These are phyloP conservation scores for Acleris laterana DNA, from an alignment of 2,888 invertebrate genomes.

Conservation along the genomic window DNA sequence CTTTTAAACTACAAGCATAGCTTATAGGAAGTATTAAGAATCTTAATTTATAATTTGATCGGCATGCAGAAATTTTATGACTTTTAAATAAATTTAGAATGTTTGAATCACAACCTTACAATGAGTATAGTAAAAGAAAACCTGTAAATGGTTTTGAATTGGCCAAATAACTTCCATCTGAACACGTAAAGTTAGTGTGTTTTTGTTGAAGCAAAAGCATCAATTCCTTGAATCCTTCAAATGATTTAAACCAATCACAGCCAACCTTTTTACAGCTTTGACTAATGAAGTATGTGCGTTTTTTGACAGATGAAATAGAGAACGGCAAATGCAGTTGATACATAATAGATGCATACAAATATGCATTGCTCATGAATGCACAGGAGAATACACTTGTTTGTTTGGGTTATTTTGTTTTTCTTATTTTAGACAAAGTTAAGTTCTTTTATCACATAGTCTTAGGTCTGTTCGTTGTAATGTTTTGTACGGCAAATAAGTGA, in stretches of 20 bases:
- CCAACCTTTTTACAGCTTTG: not conserved
- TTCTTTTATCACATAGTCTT: conserved; percentile 17
- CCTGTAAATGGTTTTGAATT: not conserved
- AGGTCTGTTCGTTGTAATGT: conserved; percentile 23
- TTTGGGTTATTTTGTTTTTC: conserved; percentile 33
- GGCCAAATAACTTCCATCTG: conserved; percentile 16
- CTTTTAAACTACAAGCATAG: too few relatives aligned
- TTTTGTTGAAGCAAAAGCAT: not conserved
- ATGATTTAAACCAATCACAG: conserved; percentile 10
- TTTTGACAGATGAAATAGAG: conserved; percentile 12
- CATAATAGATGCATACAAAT: conserved; percentile 31
- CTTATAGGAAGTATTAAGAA: too few relatives aligned
- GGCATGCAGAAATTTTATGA: too few relatives aligned
- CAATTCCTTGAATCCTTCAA: not conserved
- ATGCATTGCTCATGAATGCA: conserved; percentile 33
- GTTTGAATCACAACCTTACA: too few relatives aligned
- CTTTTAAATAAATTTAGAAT: too few relatives aligned
- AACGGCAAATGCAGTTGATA: conserved; percentile 35
- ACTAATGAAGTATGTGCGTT: not conserved
- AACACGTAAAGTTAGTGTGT: not conserved
- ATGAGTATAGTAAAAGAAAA: too few relatives aligned
- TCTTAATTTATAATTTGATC: too few relatives aligned
- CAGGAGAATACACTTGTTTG: conserved; percentile 31
- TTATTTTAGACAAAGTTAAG: conserved; percentile 22
- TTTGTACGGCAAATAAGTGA: conserved; percentile 17